These are phyloP conservation scores for Radopholus similis DNA, from an alignment of 1,140 invertebrate species.

Conservation along the genomic window DNA sequence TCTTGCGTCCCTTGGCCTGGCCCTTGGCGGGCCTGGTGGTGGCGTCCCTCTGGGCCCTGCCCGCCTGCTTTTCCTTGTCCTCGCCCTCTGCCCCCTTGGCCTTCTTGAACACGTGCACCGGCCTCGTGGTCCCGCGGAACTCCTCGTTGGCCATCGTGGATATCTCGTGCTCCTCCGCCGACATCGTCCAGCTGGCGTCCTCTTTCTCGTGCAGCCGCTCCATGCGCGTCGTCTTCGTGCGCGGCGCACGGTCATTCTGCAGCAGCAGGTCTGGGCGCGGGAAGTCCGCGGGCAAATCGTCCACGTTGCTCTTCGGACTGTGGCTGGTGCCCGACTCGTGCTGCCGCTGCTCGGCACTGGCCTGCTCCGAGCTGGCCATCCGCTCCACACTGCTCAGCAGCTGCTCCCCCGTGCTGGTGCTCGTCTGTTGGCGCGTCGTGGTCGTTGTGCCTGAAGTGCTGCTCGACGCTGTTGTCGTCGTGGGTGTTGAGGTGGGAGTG, in stretches of 20 bases:
- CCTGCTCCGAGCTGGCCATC: background rate
- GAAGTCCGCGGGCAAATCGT: constrained; percentile 19
- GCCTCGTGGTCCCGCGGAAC: background rate
- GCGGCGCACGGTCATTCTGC: constrained; percentile 17
- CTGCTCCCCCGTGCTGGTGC: background rate
- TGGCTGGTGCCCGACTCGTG: constrained; percentile 14
- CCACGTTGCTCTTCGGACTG: background rate
- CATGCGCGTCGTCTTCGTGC: background rate
- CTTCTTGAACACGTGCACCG: constrained; percentile 14
- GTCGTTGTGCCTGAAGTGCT: constrained; percentile 5
- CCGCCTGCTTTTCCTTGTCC: background rate
- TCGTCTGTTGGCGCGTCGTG: too few relatives aligned
- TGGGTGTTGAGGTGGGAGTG: background rate
- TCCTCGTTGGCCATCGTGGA: background rate
- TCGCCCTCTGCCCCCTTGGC: constrained; percentile 12
- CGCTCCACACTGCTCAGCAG: constrained; percentile 13
- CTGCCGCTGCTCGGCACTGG: background rate
- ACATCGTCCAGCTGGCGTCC: constrained; percentile 6
- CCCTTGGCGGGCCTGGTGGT: constrained; percentile 9
- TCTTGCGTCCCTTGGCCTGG: background rate
- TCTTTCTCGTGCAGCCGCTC: background rate
- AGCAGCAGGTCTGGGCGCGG: constrained; percentile 27
- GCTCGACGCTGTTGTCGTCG: constrained; percentile 10
- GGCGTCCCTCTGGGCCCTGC: constrained; percentile 10
- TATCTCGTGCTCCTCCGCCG: constrained; percentile 1